Conservation (phyloP, 2,113 vertebrate genomes). For the Lophotis ruficrista region DNA sequence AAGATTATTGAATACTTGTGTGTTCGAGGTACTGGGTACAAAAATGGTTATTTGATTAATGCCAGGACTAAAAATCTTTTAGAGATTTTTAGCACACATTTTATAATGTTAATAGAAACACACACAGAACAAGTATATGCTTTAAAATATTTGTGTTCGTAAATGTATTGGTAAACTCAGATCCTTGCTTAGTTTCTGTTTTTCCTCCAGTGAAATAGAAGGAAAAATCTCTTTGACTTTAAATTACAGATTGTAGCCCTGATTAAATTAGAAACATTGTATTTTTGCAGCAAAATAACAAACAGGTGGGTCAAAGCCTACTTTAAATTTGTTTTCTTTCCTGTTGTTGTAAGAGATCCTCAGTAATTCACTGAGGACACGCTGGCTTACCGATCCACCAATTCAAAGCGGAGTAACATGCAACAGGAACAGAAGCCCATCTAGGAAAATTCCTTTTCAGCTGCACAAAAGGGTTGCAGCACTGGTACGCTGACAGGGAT, state of each 20-base stretch:
- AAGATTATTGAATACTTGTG: neutral
- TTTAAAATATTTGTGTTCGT: neutral
- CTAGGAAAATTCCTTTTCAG: neutral
- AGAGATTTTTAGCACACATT: neutral
- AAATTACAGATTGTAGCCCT: neutral
- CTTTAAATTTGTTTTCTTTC: neutral
- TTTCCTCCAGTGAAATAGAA: neutral
- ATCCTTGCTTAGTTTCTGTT: neutral
- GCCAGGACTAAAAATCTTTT: neutral
- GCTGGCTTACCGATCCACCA: neutral
- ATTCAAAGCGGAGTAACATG: neutral
- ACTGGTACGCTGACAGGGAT: neutral
- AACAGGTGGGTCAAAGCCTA: neutral
- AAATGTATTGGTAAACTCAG: neutral
- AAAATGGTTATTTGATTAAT: neutral
- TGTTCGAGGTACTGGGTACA: neutral
- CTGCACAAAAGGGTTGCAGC: neutral
- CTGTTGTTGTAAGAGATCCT: neutral
- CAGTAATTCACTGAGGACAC: neutral
- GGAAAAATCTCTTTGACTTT: neutral
- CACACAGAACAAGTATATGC: neutral
- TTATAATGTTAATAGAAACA: neutral
- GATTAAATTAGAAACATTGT: neutral
- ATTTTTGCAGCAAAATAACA: neutral
- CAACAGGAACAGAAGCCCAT: neutral